Evolutionary conservation across 2,888 invertebrate genomes (phyloP).

Genomic region (Leptinotarsa rubiginosa): DNA sequence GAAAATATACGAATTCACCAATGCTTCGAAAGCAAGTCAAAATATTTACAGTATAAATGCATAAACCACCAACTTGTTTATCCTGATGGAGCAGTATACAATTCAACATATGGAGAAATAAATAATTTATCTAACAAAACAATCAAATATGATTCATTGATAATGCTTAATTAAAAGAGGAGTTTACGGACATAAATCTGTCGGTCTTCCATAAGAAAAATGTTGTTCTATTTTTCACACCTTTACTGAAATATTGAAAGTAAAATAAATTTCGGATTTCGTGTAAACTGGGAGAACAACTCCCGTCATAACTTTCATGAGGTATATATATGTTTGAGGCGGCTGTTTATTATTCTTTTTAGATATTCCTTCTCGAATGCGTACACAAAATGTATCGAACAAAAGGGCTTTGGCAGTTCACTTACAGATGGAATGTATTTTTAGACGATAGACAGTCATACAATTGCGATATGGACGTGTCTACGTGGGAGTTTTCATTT

Average conservation of each 20-base stretch:
- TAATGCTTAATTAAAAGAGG: constrained; percentile 44
- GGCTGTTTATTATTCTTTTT: constrained; percentile 49
- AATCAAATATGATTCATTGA: constrained; percentile 43
- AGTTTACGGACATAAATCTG: constrained; percentile 46
- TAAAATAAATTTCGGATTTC: constrained; percentile 39
- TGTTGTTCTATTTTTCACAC: constrained; percentile 46
- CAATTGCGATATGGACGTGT: background rate
- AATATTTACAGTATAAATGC: constrained; percentile 47
- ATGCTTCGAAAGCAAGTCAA: constrained; percentile 37
- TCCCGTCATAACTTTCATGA: constrained; percentile 45
- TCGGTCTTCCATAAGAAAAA: constrained; percentile 42
- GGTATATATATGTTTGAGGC: constrained; percentile 43
- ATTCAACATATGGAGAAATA: constrained; percentile 46
- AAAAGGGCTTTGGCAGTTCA: constrained; percentile 24
- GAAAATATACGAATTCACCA: constrained; percentile 29
- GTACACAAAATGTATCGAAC: constrained; percentile 35
- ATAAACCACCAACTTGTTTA: constrained; percentile 47
- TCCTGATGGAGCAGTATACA: constrained; percentile 45
- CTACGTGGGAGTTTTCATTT: background rate
- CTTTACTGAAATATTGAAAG: constrained; percentile 44
- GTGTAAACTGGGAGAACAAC: constrained; percentile 44
- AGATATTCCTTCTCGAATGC: constrained; percentile 24
- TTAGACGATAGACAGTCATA: constrained; percentile 5
- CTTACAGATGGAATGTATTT: constrained; percentile 24
- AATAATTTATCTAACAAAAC: constrained; percentile 49